Evolutionary conservation across 2,888 invertebrate species (phyloP), one percentile per base, ranked within the genome.

Genomic region (Romanomermis culicivorax): DNA sequence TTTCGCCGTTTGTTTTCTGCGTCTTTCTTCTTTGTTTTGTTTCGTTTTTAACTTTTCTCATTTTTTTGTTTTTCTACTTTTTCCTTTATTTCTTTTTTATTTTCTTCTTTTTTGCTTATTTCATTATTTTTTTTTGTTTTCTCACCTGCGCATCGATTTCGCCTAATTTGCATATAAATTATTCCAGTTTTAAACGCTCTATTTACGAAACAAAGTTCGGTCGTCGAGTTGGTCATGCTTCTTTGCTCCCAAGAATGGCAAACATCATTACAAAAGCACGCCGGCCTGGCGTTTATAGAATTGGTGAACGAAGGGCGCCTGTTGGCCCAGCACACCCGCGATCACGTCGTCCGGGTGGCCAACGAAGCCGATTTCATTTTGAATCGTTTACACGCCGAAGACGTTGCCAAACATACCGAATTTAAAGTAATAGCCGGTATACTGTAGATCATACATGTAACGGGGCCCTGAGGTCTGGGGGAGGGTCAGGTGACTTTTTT

Each of bases 221-320:
- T 95, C 1, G 93, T 99, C 42, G 97, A 99, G 69, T 76, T 99
- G 59, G 97, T 99, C 57, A 99, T 99, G 97, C 73, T 99, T 67
- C 77, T 99, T 55, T 99, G 97, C 73, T 93, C 93, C 0, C 95
- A 97, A 74, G 97, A 99, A 74, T 99, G 97, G 97, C 97, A 99
- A 75, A 99, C 97, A 74, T 95, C 95, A 0, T 75, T 99, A 52
- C 97, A 99, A 73, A 99, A 99, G 74, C 93, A 99, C 72, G 97
- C 97, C 0, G 97, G 97, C 0, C 77, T 99, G 27, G 95, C 97
- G 2, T 99, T 99, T 73, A 99, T 99, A 63, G 97, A 99, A 72
- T 79, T 99, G 49, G 97, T 99, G 65, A 99, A 99, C 68, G 97
- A 99, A 74, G 97, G 65, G 29, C 77, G 95, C 53, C 75, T 99